Evolutionary conservation across 1,140 invertebrate species (phyloP).

Genomic region (Drosophila repleta): DNA sequence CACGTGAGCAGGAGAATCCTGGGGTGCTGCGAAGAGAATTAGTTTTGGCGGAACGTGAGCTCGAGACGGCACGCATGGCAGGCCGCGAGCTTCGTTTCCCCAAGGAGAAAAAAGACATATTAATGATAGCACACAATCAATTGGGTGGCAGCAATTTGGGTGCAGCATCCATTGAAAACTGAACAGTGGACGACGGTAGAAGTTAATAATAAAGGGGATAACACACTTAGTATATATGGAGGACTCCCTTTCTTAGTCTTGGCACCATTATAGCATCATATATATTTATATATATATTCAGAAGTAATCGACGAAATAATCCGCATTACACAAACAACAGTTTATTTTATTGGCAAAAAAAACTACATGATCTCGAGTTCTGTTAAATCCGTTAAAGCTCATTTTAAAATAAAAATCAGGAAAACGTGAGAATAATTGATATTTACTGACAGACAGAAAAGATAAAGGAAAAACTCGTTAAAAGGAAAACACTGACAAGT

Average conservation of each 20-base stretch:
- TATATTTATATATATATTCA: conserved; percentile 22
- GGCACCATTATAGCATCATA: conserved; percentile 14
- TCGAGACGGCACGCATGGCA: conserved; percentile 94
- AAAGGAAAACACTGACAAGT: conserved; percentile 41
- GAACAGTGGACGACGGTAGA: conserved; percentile 28
- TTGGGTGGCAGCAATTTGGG: conserved; percentile 86
- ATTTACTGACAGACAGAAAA: conserved; percentile 21
- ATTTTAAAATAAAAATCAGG: conserved; percentile 41
- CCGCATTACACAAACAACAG: conserved; percentile 45
- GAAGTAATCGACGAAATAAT: conserved; percentile 41
- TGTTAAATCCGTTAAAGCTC: conserved; percentile 55
- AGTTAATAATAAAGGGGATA: conserved; percentile 19
- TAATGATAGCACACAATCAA: conserved; percentile 93
- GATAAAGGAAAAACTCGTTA: conserved; percentile 30
- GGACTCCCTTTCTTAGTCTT: conserved; percentile 11
- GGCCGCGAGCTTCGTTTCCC: conserved; percentile 96
- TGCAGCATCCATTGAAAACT: conserved; percentile 77
- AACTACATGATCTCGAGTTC: conserved; percentile 71
- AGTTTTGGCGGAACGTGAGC: conserved; percentile 92
- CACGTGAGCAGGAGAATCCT: conserved; percentile 91
- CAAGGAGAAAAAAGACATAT: conserved; percentile 97
- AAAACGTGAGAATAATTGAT: conserved; percentile 3
- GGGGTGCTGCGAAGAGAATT: conserved; percentile 93
- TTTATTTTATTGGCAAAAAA: conserved; percentile 71
- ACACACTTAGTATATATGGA: conserved; percentile 20